Evolutionary conservation across 2,113 vertebrate species (phyloP).

Genomic region (Halichoerus grypus): DNA sequence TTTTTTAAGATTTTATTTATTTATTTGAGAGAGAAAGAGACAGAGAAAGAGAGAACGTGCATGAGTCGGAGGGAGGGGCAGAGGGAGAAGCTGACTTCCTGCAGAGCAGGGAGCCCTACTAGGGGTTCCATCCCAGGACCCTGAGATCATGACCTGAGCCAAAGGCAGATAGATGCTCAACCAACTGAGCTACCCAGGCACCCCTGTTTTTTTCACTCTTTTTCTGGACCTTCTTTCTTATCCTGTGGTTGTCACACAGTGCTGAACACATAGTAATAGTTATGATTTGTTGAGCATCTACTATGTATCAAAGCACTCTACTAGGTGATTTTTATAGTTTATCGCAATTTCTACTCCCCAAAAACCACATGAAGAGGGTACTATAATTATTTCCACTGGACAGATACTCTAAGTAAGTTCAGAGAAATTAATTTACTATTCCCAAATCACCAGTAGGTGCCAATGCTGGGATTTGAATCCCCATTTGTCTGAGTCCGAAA

Average conservation of each 20-base stretch:
- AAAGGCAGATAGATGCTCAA: not conserved
- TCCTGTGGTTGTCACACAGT: not conserved
- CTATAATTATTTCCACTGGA: not conserved
- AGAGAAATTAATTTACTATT: slow-evolving; percentile 36
- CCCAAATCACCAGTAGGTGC: not conserved
- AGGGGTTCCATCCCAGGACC: not conserved
- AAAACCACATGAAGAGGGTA: not conserved
- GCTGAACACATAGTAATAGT: not conserved
- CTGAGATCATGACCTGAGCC: not conserved
- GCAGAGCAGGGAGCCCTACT: too few relatives aligned
- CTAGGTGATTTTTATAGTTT: not conserved
- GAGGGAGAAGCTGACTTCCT: not conserved
- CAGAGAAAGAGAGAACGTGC: not conserved
- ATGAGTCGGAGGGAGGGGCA: not conserved
- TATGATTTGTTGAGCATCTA: not conserved
- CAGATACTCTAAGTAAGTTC: not conserved
- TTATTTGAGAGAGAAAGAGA: not conserved
- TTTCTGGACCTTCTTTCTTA: not conserved
- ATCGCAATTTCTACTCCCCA: not conserved
- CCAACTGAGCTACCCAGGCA: not conserved
- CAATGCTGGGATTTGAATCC: not conserved
- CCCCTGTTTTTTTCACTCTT: not conserved
- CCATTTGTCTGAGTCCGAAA: not conserved
- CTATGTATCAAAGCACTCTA: not conserved
- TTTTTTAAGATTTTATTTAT: not conserved